Percentiles rank a stretch among this genome's conserved stretches.
These are phyloP conservation scores for Sceliomorpha sp. DNA, from an alignment of 2,888 invertebrate species.

Conservation along the genomic window DNA sequence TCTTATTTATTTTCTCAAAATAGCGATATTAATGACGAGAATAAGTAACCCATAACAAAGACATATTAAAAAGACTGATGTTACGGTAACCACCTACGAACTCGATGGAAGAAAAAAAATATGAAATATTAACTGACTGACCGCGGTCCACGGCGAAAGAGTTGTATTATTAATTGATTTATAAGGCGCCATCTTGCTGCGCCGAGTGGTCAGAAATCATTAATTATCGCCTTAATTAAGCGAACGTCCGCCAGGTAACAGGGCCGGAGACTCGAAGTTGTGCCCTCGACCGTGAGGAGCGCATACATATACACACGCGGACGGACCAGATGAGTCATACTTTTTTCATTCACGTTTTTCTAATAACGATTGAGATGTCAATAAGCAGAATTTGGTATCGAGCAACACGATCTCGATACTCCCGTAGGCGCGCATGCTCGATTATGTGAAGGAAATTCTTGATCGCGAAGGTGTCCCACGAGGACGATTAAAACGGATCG, in stretches of 20 bases:
- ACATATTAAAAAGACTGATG: neutral
- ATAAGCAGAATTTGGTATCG: constrained; percentile 20
- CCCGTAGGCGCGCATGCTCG: constrained; percentile 7
- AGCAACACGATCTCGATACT: constrained; percentile 3
- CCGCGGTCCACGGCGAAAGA: constrained; percentile 25
- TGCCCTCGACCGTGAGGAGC: constrained; percentile 6
- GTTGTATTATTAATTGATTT: constrained; percentile 49
- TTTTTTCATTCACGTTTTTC: constrained; percentile 39
- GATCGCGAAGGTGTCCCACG: no score
- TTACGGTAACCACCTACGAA: neutral
- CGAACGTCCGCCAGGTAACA: constrained; percentile 17
- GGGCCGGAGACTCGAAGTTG: neutral
- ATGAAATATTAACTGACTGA: constrained; percentile 21
- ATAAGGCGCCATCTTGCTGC: constrained; percentile 40
- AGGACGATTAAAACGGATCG: no score
- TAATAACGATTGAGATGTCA: constrained; percentile 38
- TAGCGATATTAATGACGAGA: neutral
- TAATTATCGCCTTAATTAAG: constrained; percentile 46
- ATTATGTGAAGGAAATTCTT: no score
- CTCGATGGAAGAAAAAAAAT: neutral
- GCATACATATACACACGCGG: constrained; percentile 10
- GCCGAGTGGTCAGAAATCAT: constrained; percentile 34
- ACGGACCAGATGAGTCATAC: constrained; percentile 3
- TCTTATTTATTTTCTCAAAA: neutral
- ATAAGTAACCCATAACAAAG: constrained; percentile 12